Percentiles rank a stretch among this genome's conserved stretches.
Evolutionary conservation across 2,113 vertebrate species (phyloP).

Genomic region (Sigmodon hispidus): DNA sequence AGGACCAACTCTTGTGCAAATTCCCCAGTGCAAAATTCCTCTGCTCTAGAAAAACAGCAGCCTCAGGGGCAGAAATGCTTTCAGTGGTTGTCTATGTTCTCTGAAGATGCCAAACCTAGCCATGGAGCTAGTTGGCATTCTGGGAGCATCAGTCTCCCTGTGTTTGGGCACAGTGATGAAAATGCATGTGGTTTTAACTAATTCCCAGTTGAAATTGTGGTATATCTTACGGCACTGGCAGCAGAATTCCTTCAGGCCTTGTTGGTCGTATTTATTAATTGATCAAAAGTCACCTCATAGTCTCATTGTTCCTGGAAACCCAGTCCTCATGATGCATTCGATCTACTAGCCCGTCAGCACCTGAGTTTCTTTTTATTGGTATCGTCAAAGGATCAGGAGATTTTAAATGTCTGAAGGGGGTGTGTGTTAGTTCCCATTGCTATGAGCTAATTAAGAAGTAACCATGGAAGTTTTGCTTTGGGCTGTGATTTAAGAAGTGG

Average conservation of each 20-base stretch:
- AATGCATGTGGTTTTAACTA: neutral
- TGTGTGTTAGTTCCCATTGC: neutral
- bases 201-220: constrained; percentile 5
- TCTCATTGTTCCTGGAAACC: neutral
- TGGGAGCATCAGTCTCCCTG: neutral
- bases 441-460: neutral
- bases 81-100: neutral
- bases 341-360: neutral
- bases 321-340: neutral
- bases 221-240: neutral
- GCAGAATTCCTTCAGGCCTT: constrained; percentile 24
- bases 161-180: constrained; percentile 9
- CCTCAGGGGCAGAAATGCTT: neutral
- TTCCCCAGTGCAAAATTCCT: neutral
- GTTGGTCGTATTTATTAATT: constrained; percentile 1
- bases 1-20: neutral
- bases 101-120: neutral
- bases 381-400: neutral
- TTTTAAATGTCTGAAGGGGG: neutral
- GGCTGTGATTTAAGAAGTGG: neutral
- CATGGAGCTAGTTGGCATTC: neutral
- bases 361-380: neutral
- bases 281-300: neutral
- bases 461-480: neutral
- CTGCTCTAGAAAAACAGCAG: constrained; percentile 22